phyloP scores from a whole-genome alignment of 2,888 invertebrate species.

The Tenthredo notha region DNA sequence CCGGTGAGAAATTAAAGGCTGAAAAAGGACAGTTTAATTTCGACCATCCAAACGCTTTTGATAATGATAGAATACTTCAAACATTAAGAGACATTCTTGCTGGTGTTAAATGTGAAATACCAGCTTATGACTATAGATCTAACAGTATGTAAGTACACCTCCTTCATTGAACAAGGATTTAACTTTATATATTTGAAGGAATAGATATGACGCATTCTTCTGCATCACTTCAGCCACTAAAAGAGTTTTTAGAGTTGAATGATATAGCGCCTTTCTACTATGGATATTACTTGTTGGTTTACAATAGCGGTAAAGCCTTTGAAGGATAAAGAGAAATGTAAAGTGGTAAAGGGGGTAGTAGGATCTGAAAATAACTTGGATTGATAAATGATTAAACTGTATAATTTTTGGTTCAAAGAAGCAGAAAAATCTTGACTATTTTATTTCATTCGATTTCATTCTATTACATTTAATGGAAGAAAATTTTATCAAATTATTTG shows the following conservation, averaged over 20 bases:
- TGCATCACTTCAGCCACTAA: too few species aligned
- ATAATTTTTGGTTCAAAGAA: neutral
- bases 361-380: neutral
- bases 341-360: neutral
- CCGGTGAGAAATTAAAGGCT: constrained; percentile 90
- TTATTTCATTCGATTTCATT: neutral
- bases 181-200: neutral
- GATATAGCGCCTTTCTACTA: neutral
- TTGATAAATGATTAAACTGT: neutral
- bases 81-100: constrained; percentile 90
- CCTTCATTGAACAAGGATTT: neutral
- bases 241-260: neutral
- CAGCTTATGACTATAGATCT: constrained; percentile 95
- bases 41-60: constrained; percentile 99
- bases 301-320: neutral
- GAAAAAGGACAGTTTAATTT: constrained; percentile 97
- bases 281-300: neutral
- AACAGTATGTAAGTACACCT: constrained; percentile 89
- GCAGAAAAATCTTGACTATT: neutral
- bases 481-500: neutral
- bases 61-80: constrained; percentile 90
- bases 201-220: too few species aligned
- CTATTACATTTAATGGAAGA: neutral
- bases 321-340: neutral
- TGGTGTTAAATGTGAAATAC: constrained; percentile 93